These are phyloP conservation scores for Myotis myotis DNA, from an alignment of 2,797 vertebrate species.

Conservation along the genomic window DNA sequence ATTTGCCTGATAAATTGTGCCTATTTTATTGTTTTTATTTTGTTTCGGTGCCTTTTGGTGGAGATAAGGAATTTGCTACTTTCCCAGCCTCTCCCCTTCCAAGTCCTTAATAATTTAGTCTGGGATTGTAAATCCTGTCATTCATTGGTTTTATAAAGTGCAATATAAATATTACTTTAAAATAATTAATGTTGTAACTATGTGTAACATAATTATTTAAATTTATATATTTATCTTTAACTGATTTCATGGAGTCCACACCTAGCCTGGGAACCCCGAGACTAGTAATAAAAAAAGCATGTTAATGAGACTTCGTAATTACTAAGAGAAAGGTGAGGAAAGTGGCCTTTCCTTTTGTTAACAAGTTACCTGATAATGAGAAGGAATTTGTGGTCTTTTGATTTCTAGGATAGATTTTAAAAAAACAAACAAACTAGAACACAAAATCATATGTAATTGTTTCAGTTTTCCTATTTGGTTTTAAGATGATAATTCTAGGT, in stretches of 20 bases:
- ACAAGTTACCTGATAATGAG: background rate
- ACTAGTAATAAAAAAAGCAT: background rate
- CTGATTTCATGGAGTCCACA: background rate
- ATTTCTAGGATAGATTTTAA: background rate
- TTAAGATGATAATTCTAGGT: background rate
- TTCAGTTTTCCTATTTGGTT: background rate
- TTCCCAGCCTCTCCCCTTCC: background rate
- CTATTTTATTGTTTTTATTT: background rate
- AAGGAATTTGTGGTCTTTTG: background rate
- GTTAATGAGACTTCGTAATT: background rate
- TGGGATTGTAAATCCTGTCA: background rate
- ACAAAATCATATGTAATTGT: background rate
- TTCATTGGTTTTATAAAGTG: background rate
- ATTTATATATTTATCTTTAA: slow-evolving; percentile 2
- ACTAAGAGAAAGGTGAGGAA: background rate
- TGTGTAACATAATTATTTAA: slow-evolving; percentile 1
- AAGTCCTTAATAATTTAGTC: background rate
- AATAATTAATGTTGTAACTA: background rate
- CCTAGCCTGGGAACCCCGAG: background rate
- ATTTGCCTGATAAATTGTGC: background rate
- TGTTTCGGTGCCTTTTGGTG: background rate
- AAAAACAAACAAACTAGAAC: background rate
- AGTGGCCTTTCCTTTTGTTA: background rate
- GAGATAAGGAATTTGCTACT: background rate
- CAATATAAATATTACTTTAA: slow-evolving; percentile 21